These are phyloP conservation scores for Saiga tatarica DNA, from an alignment of 2,113 vertebrate genomes.

Conservation along the genomic window DNA sequence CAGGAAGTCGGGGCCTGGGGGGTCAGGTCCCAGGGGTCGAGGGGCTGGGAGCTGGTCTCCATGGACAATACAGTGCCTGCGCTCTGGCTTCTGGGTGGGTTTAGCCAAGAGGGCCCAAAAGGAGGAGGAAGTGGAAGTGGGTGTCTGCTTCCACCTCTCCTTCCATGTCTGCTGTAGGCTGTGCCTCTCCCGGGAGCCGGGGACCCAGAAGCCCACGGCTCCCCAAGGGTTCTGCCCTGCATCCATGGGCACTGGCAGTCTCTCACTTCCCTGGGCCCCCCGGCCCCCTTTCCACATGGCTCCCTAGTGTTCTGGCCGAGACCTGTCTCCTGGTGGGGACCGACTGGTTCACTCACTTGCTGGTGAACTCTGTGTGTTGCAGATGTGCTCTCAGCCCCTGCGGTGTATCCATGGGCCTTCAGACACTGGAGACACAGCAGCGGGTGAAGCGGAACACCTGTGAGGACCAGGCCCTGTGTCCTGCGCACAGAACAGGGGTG, in stretches of 20 bases:
- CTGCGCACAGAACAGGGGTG: accelerated
- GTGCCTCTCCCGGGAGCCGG: neutral
- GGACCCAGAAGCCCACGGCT: neutral
- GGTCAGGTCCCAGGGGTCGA: neutral
- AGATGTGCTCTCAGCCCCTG: neutral
- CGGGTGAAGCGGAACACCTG: neutral
- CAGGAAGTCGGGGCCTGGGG: accelerated
- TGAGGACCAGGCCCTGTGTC: neutral
- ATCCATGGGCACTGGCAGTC: neutral
- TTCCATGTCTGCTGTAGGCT: neutral
- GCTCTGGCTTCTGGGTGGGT: neutral
- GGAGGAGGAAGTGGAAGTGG: neutral
- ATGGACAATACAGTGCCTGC: neutral
- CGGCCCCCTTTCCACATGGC: neutral
- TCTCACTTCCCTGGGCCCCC: neutral
- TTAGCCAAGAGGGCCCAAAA: neutral
- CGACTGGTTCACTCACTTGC: neutral
- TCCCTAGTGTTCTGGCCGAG: neutral
- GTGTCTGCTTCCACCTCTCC: too few relatives aligned
- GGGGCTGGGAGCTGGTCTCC: neutral
- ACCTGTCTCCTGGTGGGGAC: neutral
- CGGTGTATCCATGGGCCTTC: neutral
- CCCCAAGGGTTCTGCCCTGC: neutral
- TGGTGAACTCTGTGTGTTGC: neutral
- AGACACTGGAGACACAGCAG: neutral